These are phyloP conservation scores for Cranoglanis bouderius DNA, from an alignment of 2,113 vertebrate species.

Conservation along the genomic window DNA sequence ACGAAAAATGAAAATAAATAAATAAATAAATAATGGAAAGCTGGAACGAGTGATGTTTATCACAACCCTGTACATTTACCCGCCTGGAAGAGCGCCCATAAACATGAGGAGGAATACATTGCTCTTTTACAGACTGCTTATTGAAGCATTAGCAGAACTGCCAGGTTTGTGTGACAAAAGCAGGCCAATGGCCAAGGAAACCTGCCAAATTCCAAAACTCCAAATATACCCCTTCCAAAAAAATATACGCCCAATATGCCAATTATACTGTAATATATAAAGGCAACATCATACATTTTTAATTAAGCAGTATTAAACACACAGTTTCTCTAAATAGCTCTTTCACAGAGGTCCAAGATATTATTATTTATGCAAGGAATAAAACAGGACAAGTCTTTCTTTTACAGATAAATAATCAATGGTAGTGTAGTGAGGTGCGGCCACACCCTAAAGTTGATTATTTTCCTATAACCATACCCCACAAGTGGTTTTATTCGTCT, in stretches of 20 bases:
- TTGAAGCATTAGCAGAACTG: not conserved
- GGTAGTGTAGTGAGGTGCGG: not conserved
- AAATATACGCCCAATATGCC: not conserved
- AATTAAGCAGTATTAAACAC: not conserved
- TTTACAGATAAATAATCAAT: not conserved
- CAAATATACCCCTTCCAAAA: not conserved
- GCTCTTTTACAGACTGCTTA: conserved; percentile 17
- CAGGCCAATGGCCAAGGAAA: not conserved
- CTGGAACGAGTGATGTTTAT: conserved; percentile 18
- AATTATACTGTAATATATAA: not conserved
- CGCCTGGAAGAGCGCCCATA: conserved; percentile 1
- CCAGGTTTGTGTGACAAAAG: not conserved
- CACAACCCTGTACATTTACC: not conserved
- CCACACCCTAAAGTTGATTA: not conserved
- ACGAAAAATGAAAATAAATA: not conserved
- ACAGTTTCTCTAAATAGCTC: not conserved
- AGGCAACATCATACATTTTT: not conserved
- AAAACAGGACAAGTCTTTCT: not conserved
- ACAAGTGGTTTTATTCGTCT: not conserved
- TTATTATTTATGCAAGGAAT: not conserved
- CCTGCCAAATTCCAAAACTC: not conserved
- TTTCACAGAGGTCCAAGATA: not conserved
- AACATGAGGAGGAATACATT: conserved; percentile 2
- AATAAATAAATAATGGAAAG: not conserved
- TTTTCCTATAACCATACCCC: not conserved